Conservation (phyloP, 2,797 vertebrate species). For the Melanotaenia boesemani region DNA sequence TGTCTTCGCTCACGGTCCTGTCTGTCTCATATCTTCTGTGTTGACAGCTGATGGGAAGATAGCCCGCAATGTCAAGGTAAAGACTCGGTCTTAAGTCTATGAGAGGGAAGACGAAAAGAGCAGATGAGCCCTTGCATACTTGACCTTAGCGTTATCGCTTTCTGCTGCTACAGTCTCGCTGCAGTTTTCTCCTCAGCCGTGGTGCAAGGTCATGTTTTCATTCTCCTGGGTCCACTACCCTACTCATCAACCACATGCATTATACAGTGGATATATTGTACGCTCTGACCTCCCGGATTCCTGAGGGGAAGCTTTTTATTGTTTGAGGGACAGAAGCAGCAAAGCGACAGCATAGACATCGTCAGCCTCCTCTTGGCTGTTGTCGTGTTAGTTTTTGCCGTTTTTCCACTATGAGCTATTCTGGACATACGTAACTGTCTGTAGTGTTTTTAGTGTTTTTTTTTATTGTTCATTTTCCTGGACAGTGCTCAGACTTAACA, state of each 20-base stretch:
- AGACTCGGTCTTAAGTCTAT: slow-evolving; percentile 11
- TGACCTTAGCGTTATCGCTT: slow-evolving; percentile 42
- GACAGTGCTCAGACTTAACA: slow-evolving; percentile 27
- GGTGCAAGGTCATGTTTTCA: slow-evolving; percentile 40
- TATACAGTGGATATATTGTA: slow-evolving; percentile 55
- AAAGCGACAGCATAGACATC: neutral
- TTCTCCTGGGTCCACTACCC: slow-evolving; percentile 28
- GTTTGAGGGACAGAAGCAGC: slow-evolving; percentile 12
- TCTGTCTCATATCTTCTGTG: slow-evolving; percentile 47
- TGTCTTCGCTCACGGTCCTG: slow-evolving; percentile 17
- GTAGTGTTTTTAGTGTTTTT: slow-evolving; percentile 27
- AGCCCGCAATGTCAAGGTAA: slow-evolving; percentile 51
- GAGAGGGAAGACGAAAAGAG: slow-evolving; percentile 1
- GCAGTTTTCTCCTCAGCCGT: slow-evolving; percentile 37
- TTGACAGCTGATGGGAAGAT: slow-evolving; percentile 71
- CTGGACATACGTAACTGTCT: slow-evolving; percentile 14
- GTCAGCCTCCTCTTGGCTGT: neutral
- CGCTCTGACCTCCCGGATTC: slow-evolving; percentile 44
- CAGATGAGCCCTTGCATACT: slow-evolving; percentile 25
- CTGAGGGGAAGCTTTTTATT: slow-evolving; percentile 39
- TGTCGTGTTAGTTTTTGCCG: neutral
- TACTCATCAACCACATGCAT: slow-evolving; percentile 52
- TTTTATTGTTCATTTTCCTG: slow-evolving; percentile 42
- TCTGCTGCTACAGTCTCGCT: slow-evolving; percentile 23
- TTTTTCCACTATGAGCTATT: slow-evolving; percentile 22